phyloP scores from a whole-genome alignment of 2,888 invertebrate genomes.

The Boloria euphrosyne region DNA sequence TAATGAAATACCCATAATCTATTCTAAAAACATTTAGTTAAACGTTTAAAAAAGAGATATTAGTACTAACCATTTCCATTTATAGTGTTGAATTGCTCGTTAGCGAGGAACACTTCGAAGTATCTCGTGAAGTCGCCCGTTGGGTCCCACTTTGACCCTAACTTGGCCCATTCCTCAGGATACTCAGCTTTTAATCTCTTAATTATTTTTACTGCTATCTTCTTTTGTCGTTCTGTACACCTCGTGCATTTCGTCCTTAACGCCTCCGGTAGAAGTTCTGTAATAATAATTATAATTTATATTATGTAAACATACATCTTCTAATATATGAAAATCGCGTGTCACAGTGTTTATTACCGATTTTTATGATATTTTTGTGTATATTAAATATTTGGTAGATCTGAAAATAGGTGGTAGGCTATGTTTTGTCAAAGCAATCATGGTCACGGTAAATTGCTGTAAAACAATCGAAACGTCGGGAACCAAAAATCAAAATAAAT shows the following conservation, averaged over 20 bases:
- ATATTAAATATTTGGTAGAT: no score
- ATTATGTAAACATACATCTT: no score
- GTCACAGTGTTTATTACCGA: no score
- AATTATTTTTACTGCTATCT: slow-evolving; percentile 86
- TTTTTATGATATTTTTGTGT: no score
- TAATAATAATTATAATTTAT: not conserved
- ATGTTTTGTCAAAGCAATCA: no score
- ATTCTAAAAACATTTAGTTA: not conserved
- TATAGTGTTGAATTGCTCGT: slow-evolving; percentile 67
- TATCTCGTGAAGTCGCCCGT: slow-evolving; percentile 83
- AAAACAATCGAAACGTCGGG: no score
- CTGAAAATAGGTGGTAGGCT: no score
- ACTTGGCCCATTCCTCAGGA: slow-evolving; percentile 85
- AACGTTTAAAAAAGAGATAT: not conserved
- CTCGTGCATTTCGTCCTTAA: slow-evolving; percentile 84
- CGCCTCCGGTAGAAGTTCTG: slow-evolving; percentile 88
- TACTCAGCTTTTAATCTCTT: slow-evolving; percentile 84
- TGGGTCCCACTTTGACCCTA: slow-evolving; percentile 87
- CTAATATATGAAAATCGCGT: no score
- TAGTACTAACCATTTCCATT: slow-evolving; percentile 58
- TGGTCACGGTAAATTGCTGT: no score
- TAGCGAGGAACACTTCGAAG: slow-evolving; percentile 70
- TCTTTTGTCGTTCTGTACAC: slow-evolving; percentile 86
- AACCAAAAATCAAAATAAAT: no score
- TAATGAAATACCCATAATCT: no score